Evolutionary conservation across 1,140 invertebrate genomes (phyloP).

Genomic region (Sycobia sp.): DNA sequence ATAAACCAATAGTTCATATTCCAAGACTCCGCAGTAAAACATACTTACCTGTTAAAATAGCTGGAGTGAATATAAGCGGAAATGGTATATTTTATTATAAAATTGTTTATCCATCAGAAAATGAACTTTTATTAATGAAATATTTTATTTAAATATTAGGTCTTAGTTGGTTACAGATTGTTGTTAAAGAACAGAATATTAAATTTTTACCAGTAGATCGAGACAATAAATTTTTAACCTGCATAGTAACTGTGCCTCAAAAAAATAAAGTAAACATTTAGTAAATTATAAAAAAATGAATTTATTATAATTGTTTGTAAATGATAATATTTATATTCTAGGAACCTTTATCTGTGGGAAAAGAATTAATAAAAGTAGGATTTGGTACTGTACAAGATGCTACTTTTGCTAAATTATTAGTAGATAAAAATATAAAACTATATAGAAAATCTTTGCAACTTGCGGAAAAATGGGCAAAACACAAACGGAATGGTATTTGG

Average conservation of each 20-base stretch:
- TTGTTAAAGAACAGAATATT: slow-evolving; percentile 55
- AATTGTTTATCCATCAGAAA: background rate
- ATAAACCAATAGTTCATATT: slow-evolving; percentile 59
- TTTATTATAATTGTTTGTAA: background rate
- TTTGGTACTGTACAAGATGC: slow-evolving; percentile 52
- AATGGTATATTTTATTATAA: slow-evolving; percentile 49
- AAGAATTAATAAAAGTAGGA: slow-evolving; percentile 59
- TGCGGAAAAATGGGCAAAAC: slow-evolving; percentile 56
- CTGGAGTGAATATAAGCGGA: slow-evolving; percentile 57
- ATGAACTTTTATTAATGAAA: background rate
- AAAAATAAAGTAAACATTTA: slow-evolving; percentile 44
- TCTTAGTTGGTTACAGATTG: slow-evolving; percentile 61
- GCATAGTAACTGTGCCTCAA: slow-evolving; percentile 55
- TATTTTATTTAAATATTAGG: slow-evolving; percentile 43
- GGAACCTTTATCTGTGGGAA: slow-evolving; percentile 50
- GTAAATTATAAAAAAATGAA: background rate
- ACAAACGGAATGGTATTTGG: slow-evolving; percentile 61
- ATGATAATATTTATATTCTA: slow-evolving; percentile 31
- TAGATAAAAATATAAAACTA: slow-evolving; percentile 38
- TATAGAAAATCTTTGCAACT: slow-evolving; percentile 52
- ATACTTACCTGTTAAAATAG: slow-evolving; percentile 62
- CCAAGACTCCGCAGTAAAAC: slow-evolving; percentile 48
- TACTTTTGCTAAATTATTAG: slow-evolving; percentile 31
- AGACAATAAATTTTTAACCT: slow-evolving; percentile 56
- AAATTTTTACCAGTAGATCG: slow-evolving; percentile 58